A percentile compares a stretch with the other conserved stretches of the same genome.
These are phyloP conservation scores for Axis porcinus DNA, from an alignment of 2,113 vertebrate species.

Conservation along the genomic window DNA sequence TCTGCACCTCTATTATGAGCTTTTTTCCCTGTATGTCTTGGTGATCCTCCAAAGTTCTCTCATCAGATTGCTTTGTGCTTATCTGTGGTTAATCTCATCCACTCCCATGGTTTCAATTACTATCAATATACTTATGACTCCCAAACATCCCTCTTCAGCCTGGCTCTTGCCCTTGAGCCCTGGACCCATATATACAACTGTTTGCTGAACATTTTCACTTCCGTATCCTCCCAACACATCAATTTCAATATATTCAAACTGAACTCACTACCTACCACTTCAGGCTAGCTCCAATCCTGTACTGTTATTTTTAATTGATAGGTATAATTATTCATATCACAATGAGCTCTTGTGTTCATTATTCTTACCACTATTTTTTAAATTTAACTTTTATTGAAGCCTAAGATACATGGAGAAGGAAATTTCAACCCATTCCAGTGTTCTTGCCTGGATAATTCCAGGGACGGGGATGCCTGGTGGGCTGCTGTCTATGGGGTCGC, in stretches of 20 bases:
- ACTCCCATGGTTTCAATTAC: neutral
- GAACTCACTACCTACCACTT: neutral
- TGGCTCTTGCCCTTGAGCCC: neutral
- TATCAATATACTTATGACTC: neutral
- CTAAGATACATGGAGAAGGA: neutral
- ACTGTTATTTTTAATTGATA: neutral
- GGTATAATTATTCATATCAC: neutral
- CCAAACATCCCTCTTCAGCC: neutral
- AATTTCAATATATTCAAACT: neutral
- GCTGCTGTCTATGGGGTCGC: no score
- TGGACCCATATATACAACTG: neutral
- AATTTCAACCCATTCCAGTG: no score
- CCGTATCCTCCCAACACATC: neutral
- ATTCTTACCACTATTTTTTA: neutral
- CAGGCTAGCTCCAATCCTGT: neutral
- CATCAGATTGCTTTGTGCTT: neutral
- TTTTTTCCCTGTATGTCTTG: neutral
- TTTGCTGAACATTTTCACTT: neutral
- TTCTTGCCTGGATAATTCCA: no score
- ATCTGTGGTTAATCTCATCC: neutral
- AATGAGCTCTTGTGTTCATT: neutral
- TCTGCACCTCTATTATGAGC: neutral
- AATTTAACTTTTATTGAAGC: neutral
- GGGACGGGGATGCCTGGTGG: no score
- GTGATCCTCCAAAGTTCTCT: neutral